Evolutionary conservation across 2,113 vertebrate species (phyloP), one percentile per base, ranked within the genome.

Genomic region (Sphaerodactylus townsendi): DNA sequence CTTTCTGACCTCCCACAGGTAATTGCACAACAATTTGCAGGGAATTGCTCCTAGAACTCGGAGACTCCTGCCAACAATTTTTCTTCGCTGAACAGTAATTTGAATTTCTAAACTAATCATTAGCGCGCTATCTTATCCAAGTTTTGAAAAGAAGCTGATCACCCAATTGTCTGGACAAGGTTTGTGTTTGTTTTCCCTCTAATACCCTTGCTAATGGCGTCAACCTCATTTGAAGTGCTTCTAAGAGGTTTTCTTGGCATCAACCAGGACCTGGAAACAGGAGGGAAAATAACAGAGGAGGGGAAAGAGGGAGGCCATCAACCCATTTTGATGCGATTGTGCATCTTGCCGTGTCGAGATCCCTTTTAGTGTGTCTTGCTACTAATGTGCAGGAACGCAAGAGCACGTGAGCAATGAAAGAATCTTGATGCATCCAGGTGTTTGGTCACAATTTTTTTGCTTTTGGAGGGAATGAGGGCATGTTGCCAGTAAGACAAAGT

Each of bases 1-100:
- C 91, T 93, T 93, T 93, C 88, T 94, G 92, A 94, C 92, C 93
- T 94, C 92, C 92, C 91, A 89, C 92, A 95, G 93, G 94, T 95
- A 94, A 93, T 93, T 94, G 92, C 89, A 93, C 91, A 93, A 94
- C 93, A 92, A 92, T 94, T 94, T 93, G 88, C 91, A 87, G 87
- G 88, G 91, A 93, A 91, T 92, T 90, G 92, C 90, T 91, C 89
- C 92, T 89, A 91, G 86, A 92, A 82, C 91, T 88, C 89, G 83
- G 84, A 93, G 94, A 92, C 91, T 92, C 88, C 93, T 90, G 91
- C 87, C 73, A 93, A 84, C 84, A 71, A 86, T 92, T 94, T 93
- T 89, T 86, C 84, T 76, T 68, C 6, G 2, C 46, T 62, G 92
- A 93, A 89, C 68, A 86, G 90, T 91, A 85, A 90, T 90, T 92